Evolutionary conservation across 2,113 vertebrate genomes (phyloP).

Genomic region (Pedetes capensis): DNA sequence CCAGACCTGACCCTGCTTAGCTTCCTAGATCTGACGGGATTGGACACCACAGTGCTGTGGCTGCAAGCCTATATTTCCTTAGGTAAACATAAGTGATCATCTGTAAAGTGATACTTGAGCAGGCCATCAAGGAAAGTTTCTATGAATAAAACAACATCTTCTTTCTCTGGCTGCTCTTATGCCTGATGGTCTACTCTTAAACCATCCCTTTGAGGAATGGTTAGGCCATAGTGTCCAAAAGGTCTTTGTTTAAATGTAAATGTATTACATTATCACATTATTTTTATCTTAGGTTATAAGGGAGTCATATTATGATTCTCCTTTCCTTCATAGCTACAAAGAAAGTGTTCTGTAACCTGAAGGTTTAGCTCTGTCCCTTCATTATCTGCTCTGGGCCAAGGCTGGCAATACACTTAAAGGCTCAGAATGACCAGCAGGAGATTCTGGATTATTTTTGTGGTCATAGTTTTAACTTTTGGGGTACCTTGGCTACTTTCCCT

Average conservation of each 20-base stretch:
- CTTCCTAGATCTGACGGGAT: too few species aligned
- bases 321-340: not conserved
- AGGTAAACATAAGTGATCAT: too few species aligned
- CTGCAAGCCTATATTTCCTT: too few species aligned
- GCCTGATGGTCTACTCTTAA: not conserved
- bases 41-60: too few species aligned
- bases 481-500: not conserved
- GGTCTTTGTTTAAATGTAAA: slow-evolving; percentile 16
- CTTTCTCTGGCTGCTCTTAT: not conserved
- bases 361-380: not conserved
- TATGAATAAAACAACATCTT: not conserved
- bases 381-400: not conserved
- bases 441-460: not conserved
- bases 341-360: not conserved
- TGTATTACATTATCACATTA: not conserved
- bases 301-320: not conserved
- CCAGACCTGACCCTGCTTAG: too few species aligned
- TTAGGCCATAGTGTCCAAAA: not conserved
- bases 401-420: not conserved
- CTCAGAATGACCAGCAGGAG: not conserved
- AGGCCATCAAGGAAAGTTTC: not conserved
- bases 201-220: not conserved
- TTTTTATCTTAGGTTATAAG: not conserved
- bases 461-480: not conserved
- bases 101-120: not conserved